Conservation (phyloP, 1,140 invertebrate species). For the Bombus superbus region DNA sequence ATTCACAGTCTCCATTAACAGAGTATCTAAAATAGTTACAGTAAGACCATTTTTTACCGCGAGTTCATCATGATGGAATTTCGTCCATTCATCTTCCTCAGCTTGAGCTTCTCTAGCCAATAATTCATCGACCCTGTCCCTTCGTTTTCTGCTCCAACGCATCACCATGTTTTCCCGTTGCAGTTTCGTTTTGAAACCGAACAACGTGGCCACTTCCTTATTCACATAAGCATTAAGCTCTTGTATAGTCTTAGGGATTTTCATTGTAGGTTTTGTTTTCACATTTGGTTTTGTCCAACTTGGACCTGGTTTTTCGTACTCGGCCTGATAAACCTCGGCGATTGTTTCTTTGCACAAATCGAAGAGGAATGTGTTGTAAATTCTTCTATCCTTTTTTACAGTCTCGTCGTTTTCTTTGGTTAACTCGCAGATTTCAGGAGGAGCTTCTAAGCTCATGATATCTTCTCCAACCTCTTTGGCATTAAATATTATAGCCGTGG, state of each 20-base stretch:
- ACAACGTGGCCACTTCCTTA: conserved; percentile 83
- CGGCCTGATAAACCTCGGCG: conserved; percentile 81
- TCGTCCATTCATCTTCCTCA: conserved; percentile 89
- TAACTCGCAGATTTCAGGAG: conserved; percentile 76
- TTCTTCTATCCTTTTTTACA: conserved; percentile 73
- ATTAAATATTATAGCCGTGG: conserved; percentile 80
- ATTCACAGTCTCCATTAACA: conserved; percentile 85
- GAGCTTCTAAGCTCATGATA: conserved; percentile 76
- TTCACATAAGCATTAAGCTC: conserved; percentile 82
- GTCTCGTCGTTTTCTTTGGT: conserved; percentile 79
- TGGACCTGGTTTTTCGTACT: conserved; percentile 80
- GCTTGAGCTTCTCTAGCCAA: conserved; percentile 87
- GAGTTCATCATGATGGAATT: conserved; percentile 88
- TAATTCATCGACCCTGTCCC: conserved; percentile 89
- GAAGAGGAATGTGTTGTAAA: conserved; percentile 85
- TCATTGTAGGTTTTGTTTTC: conserved; percentile 76
- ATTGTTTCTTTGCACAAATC: conserved; percentile 87
- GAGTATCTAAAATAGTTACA: conserved; percentile 85
- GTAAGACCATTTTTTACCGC: conserved; percentile 88
- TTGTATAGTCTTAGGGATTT: conserved; percentile 78
- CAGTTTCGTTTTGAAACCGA: conserved; percentile 84
- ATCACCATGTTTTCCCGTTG: conserved; percentile 85
- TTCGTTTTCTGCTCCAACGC: conserved; percentile 87
- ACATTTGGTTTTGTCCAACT: conserved; percentile 84
- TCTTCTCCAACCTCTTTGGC: conserved; percentile 78